Evolutionary conservation across 2,888 invertebrate genomes (phyloP), one percentile per base, ranked within the genome.

Genomic region (Zonitis immaculata): DNA sequence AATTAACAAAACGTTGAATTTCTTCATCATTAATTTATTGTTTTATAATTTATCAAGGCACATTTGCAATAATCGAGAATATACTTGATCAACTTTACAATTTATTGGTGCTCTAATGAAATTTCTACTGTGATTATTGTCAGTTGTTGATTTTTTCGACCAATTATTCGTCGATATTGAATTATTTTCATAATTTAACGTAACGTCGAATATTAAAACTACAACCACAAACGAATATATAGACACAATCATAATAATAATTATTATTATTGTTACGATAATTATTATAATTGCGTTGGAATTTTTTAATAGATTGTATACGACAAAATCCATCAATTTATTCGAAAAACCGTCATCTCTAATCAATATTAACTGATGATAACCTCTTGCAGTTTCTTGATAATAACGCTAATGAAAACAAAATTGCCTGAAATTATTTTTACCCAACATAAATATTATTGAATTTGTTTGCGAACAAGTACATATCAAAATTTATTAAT

Each of bases 41-140:
- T 22, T 22, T 12, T 39, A 45, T 11, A 30, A 30, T 28, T 35
- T 14, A 46, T 44, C 16, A 39, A 45, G 12, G 32, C 49, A 49
- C 44, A 32, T 49, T 4, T 30, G 4, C 2, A 43, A 32, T n/a
- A 18, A 20, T 27, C 16, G 14, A 3, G 49, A 25, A 28, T 44
- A 49, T 27, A 47, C 27, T 47, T 51, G 28, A 25, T 39, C 11
- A 8, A 2, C 5, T 7, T 9, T 16, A 42, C 51, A 51, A 22
- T 51, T 51, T 6, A 39, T n/a, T 1, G 39, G 39, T 18, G 42
- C 28, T 42, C 30, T 51, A 30, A 51, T 43, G 1, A 51, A 12
- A 26, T 46, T 27, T 30, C 28, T 51, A 7, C 16, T 18, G n/a
- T 11, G 3, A 22, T 22, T 22, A 22, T 22, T 22, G 5, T 4